These are phyloP conservation scores for Siphlonurus alternatus DNA, from an alignment of 2,888 invertebrate species.

Conservation along the genomic window DNA sequence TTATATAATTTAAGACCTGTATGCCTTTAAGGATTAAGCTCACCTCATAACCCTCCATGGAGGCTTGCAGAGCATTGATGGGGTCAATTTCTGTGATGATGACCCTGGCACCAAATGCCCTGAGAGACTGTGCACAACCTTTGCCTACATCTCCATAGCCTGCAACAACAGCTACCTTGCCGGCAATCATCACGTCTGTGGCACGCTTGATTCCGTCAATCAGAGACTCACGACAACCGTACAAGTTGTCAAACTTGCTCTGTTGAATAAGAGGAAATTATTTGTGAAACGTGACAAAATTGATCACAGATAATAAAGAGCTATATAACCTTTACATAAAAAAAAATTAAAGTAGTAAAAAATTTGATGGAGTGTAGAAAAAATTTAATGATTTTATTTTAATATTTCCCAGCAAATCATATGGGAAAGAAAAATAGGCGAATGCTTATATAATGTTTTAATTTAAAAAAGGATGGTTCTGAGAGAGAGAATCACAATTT, in stretches of 20 bases:
- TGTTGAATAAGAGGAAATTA: constrained; percentile 21
- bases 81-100: constrained; percentile 97
- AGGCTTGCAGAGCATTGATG: constrained; percentile 88
- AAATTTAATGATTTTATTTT: no score
- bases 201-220: constrained; percentile 98
- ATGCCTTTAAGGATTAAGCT: no score
- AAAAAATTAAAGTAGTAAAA: no score
- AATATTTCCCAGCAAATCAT: no score
- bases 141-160: constrained; percentile 99
- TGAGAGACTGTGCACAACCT: constrained; percentile 90
- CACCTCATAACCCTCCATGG: constrained; percentile 96
- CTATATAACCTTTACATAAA: no score
- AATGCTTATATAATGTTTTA: no score
- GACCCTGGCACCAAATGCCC: constrained; percentile 90
- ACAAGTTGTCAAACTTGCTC: constrained; percentile 99
- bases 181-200: constrained; percentile 98
- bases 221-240: constrained; percentile 96
- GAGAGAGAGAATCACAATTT: no score
- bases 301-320: no score
- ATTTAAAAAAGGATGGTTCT: no score
- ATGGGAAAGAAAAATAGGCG: no score
- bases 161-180: constrained; percentile 94
- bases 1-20: no score
- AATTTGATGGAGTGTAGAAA: no score
- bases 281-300: constrained; percentile 3